These are phyloP conservation scores for Gymnorhina tibicen DNA, from an alignment of 2,113 vertebrate species.

Conservation along the genomic window DNA sequence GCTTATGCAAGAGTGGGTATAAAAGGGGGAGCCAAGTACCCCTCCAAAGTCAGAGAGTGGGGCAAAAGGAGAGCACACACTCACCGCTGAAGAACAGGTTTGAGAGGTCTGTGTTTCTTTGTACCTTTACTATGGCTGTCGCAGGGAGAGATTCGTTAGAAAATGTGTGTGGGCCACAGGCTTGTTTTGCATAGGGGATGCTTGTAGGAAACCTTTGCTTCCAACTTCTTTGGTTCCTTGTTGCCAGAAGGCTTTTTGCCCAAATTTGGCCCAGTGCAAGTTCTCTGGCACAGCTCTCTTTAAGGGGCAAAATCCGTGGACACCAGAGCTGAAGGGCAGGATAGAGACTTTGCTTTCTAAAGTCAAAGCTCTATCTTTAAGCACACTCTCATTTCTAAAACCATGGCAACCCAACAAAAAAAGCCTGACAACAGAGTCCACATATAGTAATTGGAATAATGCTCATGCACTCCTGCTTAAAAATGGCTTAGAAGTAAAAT, in stretches of 20 bases:
- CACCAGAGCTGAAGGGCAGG: neutral
- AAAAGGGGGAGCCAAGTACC: neutral
- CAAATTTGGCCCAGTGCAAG: neutral
- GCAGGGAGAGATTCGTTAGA: neutral
- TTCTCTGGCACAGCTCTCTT: neutral
- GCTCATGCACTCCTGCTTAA: neutral
- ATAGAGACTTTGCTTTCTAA: neutral
- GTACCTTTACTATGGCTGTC: neutral
- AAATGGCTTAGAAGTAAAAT: neutral
- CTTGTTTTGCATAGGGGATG: neutral
- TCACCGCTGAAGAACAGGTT: neutral
- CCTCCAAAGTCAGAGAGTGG: neutral
- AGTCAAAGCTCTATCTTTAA: neutral
- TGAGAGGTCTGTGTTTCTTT: slow-evolving; percentile 27
- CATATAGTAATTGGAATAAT: neutral
- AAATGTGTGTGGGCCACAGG: accelerated
- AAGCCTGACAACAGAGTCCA: neutral
- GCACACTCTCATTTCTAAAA: neutral
- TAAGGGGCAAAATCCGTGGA: neutral
- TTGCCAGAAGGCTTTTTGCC: neutral
- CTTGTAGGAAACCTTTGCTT: neutral
- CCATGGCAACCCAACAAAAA: neutral
- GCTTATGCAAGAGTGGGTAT: slow-evolving; percentile 38
- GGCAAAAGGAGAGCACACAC: neutral
- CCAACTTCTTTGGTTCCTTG: neutral